These are phyloP conservation scores for Ligdia adustata DNA, from an alignment of 2,888 invertebrate genomes.

Conservation along the genomic window DNA sequence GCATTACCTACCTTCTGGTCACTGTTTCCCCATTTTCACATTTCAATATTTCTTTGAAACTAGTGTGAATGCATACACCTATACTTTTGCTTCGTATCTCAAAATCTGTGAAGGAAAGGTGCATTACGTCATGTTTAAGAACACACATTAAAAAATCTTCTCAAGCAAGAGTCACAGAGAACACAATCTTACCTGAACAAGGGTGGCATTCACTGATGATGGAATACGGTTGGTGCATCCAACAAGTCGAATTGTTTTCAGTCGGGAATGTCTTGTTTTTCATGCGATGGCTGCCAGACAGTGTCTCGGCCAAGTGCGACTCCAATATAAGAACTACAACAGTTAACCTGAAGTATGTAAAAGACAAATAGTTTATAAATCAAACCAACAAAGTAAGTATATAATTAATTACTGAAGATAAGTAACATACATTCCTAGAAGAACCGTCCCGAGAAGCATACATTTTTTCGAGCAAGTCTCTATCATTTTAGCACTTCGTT, in stretches of 20 bases:
- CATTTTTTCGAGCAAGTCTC: constrained; percentile 93
- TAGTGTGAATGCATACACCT: constrained; percentile 92
- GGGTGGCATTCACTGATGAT: constrained; percentile 92
- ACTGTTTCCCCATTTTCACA: constrained; percentile 92
- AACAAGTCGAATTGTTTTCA: constrained; percentile 92
- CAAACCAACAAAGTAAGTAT: too few relatives aligned
- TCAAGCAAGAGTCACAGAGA: too few relatives aligned
- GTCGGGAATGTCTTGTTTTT: constrained; percentile 87
- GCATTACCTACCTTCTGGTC: constrained; percentile 87
- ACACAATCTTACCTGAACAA: constrained; percentile 86
- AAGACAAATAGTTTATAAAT: constrained; percentile 9
- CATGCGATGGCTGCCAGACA: constrained; percentile 84
- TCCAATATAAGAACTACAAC: constrained; percentile 92
- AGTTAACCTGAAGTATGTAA: constrained; percentile 86
- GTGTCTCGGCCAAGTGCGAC: constrained; percentile 84
- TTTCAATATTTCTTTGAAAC: constrained; percentile 91
- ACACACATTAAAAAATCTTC: not conserved
- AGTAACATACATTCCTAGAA: constrained; percentile 88
- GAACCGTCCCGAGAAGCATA: constrained; percentile 91
- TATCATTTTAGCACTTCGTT: constrained; percentile 85
- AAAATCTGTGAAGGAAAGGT: constrained; percentile 80
- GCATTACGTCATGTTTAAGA: not conserved
- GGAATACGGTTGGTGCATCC: constrained; percentile 88
- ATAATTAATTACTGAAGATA: not conserved
- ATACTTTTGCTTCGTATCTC: constrained; percentile 93